Percentiles rank a stretch among this genome's conserved stretches.
phyloP scores from a whole-genome alignment of 1,140 invertebrate genomes.

The Agrypnia vestita region DNA sequence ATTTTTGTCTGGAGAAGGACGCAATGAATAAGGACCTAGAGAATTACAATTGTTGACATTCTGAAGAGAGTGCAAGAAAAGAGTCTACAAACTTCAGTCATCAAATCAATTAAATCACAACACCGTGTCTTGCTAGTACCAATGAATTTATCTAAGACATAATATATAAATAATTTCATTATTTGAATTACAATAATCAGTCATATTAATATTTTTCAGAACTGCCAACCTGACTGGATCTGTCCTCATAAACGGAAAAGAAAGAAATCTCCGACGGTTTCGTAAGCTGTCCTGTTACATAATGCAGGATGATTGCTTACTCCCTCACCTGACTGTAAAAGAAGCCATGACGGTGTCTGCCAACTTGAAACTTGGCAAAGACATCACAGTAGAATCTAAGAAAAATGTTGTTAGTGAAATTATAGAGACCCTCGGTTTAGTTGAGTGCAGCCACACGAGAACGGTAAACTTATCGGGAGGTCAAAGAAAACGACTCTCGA shows the following conservation, averaged over 20 bases:
- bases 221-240: constrained; percentile 84
- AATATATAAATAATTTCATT: no score
- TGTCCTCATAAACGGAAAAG: constrained; percentile 89
- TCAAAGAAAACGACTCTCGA: constrained; percentile 93
- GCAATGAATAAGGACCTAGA: no score
- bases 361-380: constrained; percentile 92
- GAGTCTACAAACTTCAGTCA: no score
- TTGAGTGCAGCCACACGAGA: constrained; percentile 84
- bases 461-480: constrained; percentile 91
- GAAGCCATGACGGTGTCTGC: constrained; percentile 94
- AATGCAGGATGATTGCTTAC: constrained; percentile 95
- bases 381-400: constrained; percentile 82
- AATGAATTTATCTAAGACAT: no score
- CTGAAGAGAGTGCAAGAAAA: no score
- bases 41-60: no score
- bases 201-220: constrained; percentile 69
- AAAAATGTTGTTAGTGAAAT: constrained; percentile 88
- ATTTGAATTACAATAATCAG: no score
- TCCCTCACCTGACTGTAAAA: constrained; percentile 89
- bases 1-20: no score
- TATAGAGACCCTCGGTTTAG: constrained; percentile 82
- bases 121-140: no score
- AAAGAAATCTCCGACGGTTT: constrained; percentile 88
- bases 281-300: constrained; percentile 96
- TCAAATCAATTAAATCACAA: no score